A percentile compares a stretch with the other conserved stretches of the same genome.
These are phyloP conservation scores for Solea solea DNA, from an alignment of 2,113 vertebrate species.

Conservation along the genomic window DNA sequence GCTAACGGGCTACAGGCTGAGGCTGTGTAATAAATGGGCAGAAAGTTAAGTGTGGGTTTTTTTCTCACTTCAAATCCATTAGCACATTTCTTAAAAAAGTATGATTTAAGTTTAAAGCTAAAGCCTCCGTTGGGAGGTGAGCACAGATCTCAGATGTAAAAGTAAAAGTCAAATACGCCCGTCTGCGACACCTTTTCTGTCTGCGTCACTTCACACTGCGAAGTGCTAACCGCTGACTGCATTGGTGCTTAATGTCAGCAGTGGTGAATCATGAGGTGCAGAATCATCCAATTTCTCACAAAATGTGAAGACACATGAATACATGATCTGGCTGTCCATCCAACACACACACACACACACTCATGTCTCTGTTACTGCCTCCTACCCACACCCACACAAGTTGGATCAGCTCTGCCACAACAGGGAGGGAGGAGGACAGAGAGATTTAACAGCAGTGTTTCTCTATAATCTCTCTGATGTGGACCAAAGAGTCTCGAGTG, in stretches of 20 bases:
- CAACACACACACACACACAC: background rate
- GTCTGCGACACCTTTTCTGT: background rate
- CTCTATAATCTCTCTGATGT: slow-evolving; percentile 38
- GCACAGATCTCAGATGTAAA: too few relatives aligned
- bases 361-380: background rate
- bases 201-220: background rate
- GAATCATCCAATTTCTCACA: slow-evolving; percentile 1
- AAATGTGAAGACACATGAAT: slow-evolving; percentile 17
- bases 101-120: too few relatives aligned
- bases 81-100: background rate
- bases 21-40: too few relatives aligned
- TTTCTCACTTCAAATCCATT: background rate
- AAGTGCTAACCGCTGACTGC: background rate
- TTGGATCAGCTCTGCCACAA: slow-evolving; percentile 1
- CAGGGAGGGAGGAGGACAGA: background rate
- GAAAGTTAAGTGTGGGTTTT: too few relatives aligned
- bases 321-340: background rate
- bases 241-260: too few relatives aligned
- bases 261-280: background rate
- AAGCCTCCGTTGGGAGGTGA: too few relatives aligned
- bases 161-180: too few relatives aligned
- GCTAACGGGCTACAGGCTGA: too few relatives aligned
- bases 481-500: slow-evolving; percentile 8
- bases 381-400: slow-evolving; percentile 28
- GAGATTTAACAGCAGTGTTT: slow-evolving; percentile 14